Evolutionary conservation across 2,888 invertebrate species (phyloP).

Genomic region (Hemicrepidius hirtus): DNA sequence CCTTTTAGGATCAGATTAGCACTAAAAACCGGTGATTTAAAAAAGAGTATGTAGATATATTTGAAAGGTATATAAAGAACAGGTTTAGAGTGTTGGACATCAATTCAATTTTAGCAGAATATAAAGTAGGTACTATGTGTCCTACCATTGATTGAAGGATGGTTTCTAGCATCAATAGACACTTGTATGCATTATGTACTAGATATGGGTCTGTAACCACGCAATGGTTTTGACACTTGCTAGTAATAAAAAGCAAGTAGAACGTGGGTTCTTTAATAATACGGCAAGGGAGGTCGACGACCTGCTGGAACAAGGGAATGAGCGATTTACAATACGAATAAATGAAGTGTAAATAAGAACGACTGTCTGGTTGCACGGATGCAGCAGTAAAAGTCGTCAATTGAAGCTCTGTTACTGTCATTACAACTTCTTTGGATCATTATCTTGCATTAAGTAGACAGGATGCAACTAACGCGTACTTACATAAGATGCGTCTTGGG

Average conservation of each 20-base stretch:
- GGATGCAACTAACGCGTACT: neutral
- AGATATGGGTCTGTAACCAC: neutral
- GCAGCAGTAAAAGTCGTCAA: slow-evolving; percentile 28
- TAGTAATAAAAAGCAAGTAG: slow-evolving; percentile 6
- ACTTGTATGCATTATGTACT: neutral
- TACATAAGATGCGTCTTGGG: neutral
- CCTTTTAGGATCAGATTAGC: no score
- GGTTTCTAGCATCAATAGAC: neutral
- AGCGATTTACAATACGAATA: slow-evolving; percentile 28
- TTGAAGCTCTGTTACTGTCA: slow-evolving; percentile 30
- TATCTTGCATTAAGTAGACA: slow-evolving; percentile 28
- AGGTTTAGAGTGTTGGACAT: no score
- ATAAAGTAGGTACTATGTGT: neutral
- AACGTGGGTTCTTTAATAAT: slow-evolving; percentile 28
- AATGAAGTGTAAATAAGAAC: slow-evolving; percentile 39
- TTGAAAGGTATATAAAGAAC: no score
- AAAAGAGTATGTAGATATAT: no score
- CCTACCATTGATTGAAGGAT: neutral
- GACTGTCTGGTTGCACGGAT: slow-evolving; percentile 33
- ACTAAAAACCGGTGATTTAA: no score
- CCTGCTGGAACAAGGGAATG: slow-evolving; percentile 19
- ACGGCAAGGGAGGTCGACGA: slow-evolving; percentile 10
- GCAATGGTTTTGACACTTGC: slow-evolving; percentile 16
- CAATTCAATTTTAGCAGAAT: neutral
- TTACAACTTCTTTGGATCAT: slow-evolving; percentile 30